These are phyloP conservation scores for Suncus etruscus DNA, from an alignment of 2,113 vertebrate species.

Conservation along the genomic window DNA sequence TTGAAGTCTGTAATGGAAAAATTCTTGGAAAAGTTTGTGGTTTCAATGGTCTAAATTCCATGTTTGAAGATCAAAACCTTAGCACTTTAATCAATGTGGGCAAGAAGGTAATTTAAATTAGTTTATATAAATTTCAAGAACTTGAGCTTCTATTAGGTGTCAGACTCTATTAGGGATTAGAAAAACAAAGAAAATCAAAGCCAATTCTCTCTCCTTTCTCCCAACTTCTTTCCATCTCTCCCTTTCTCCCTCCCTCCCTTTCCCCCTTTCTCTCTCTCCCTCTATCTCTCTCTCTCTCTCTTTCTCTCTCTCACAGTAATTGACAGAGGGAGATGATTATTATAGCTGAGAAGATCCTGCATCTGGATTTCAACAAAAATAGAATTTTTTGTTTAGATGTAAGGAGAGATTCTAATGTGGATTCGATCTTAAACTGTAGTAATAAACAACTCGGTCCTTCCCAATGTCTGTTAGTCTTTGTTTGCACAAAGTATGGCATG, in stretches of 20 bases:
- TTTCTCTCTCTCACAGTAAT: not conserved
- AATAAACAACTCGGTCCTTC: not conserved
- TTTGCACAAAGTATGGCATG: not conserved
- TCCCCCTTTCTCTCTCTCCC: too few relatives aligned
- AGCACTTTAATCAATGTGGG: constrained; percentile 10
- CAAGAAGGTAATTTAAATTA: constrained; percentile 28
- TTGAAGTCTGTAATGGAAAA: not conserved
- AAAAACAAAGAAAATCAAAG: constrained; percentile 34
- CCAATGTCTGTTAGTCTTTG: not conserved
- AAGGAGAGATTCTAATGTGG: not conserved
- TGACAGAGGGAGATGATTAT: not conserved
- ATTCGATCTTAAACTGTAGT: not conserved
- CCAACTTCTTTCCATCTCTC: too few relatives aligned
- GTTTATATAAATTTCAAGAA: constrained; percentile 32
- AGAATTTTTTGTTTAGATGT: not conserved
- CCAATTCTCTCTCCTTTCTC: too few relatives aligned
- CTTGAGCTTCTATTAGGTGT: not conserved
- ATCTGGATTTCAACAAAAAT: not conserved
- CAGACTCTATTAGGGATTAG: not conserved
- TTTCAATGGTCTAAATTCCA: not conserved
- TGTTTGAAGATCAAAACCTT: constrained; percentile 27
- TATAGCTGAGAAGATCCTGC: not conserved
- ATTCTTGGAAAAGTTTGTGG: not conserved
- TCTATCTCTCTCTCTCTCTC: too few relatives aligned
- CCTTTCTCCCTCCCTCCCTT: too few relatives aligned